phyloP scores from a whole-genome alignment of 2,797 vertebrate genomes.

The Triplophysa yarkandensis region DNA sequence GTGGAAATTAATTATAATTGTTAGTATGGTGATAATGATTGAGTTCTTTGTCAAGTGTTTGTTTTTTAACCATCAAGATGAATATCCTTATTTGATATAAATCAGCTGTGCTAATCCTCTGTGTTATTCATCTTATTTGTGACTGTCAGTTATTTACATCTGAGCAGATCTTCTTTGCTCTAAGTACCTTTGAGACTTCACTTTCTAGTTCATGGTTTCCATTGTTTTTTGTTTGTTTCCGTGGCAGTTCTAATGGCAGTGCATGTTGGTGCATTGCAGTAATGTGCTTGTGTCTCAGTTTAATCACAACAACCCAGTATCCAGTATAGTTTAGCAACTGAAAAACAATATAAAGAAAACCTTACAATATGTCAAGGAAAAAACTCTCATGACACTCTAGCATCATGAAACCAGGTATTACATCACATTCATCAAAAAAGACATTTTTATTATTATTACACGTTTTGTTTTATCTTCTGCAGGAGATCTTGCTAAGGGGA shows the following conservation, averaged over 20 bases:
- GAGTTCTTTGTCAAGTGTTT: background rate
- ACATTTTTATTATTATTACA: too few species aligned
- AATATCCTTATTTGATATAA: too few species aligned
- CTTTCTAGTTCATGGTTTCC: background rate
- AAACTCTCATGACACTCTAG: background rate
- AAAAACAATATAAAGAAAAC: background rate
- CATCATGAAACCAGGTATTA: background rate
- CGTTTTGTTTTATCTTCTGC: conserved; percentile 30
- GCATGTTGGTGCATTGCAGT: background rate
- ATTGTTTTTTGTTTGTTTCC: background rate
- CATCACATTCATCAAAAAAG: background rate
- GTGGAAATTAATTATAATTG: too few species aligned
- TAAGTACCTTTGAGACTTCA: background rate
- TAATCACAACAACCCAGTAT: background rate
- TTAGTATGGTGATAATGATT: background rate
- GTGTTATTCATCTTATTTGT: background rate
- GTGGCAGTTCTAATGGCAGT: background rate
- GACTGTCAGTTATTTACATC: background rate
- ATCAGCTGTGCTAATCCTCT: background rate
- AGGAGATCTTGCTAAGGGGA: conserved; percentile 90
- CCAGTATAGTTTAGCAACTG: background rate
- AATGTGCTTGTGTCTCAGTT: background rate
- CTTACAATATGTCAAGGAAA: background rate
- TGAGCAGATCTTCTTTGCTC: background rate
- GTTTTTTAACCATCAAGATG: too few species aligned